phyloP scores from a whole-genome alignment of 2,797 vertebrate genomes.

The Rousettus madagascariensis region DNA sequence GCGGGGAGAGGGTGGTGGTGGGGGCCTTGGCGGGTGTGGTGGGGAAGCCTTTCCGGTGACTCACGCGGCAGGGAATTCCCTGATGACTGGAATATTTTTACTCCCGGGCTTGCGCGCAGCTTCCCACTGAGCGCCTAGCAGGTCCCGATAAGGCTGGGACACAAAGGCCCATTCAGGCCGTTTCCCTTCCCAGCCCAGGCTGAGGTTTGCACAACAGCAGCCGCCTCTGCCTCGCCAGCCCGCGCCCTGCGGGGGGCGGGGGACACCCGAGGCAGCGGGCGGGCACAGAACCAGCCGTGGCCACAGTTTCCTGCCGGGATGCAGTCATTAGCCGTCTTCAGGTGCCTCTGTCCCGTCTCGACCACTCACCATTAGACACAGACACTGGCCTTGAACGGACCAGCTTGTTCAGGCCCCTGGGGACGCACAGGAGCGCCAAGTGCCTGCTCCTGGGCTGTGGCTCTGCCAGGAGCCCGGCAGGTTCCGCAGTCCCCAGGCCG shows the following conservation, averaged over 20 bases:
- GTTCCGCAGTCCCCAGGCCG: no score
- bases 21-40: constrained; percentile 84
- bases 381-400: neutral
- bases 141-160: constrained; percentile 78
- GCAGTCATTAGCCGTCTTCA: no score
- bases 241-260: no score
- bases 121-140: constrained; percentile 71
- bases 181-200: neutral
- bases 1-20: constrained; percentile 44
- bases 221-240: neutral
- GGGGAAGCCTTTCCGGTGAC: constrained; percentile 91
- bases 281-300: no score
- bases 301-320: no score
- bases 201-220: no score
- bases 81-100: constrained; percentile 93
- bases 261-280: no score
- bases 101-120: constrained; percentile 86
- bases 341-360: neutral
- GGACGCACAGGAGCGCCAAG: fast-evolving
- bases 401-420: neutral
- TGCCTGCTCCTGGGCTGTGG: neutral
- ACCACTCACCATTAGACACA: neutral
- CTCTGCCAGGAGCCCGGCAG: neutral
- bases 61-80: constrained; percentile 95
- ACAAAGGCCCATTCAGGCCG: constrained; percentile 79